Base-by-base conservation (phyloP, 2,888 invertebrate species). In the Anorthoa munda region DNA sequence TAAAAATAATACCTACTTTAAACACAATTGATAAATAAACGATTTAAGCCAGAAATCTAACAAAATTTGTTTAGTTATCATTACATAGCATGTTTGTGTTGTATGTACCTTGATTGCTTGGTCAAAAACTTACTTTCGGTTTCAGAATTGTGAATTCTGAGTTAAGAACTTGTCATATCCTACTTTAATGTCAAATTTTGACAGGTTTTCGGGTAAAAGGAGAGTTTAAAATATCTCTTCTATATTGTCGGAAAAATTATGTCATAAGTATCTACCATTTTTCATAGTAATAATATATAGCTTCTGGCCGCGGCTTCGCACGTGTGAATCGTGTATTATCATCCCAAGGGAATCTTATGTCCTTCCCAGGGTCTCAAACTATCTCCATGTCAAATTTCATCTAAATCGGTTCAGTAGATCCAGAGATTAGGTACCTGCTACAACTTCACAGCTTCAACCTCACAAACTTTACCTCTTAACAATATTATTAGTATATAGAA, bases 61-160 rank as follows among this genome's bases (percentile, higher is more conserved):
- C 11, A 48, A 76, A 53, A 45, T 4, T 11, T 76, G 39, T 58
- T 45, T 31, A 55, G 9, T 21, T 5, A 18, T 53, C 9, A 26
- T 59, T 59, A 77, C 39, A 26, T 4, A 18, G 15, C 23, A 48
- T 23, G 4, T 51, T 66, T 58, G n/a, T 5, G 48, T 21, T 60
- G 21, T 21, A 59, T 48, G 18, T 45, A 21, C 2, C 4, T 18
- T 17, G 12, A 31, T 46, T 60, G 7, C 23, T 73, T 55, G 17
- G 17, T 48, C 18, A 46, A 59, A 53, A 31, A 12, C 2, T 18
- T 18, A n/a, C 13, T n/a, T 12, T 9, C 11, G 12, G 39, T 39
- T n/a, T 7, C 39, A 1, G n/a, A 39, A 55, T 23, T 0, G 12
- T 5, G 21, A 13, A 11, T 55, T 55, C 15, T 5, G 5, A 39